Evolutionary conservation across 2,797 vertebrate genomes (phyloP), one percentile per base, ranked within the genome.

Genomic region (Anguilla megastoma): DNA sequence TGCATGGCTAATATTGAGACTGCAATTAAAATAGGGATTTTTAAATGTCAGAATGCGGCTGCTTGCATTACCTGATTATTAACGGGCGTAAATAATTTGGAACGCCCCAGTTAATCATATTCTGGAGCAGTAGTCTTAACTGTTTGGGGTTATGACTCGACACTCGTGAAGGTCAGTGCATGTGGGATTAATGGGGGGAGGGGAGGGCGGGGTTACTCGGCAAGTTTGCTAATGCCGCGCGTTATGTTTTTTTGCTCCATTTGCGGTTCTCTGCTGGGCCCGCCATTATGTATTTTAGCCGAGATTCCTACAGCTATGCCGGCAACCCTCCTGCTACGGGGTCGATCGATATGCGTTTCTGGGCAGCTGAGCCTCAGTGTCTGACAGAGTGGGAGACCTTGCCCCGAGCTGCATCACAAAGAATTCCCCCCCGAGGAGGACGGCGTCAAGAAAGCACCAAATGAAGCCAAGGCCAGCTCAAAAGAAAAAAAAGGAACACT

Each of bases 271-370:
- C 45, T 50, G 41, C 45, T 24, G 21, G 21, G 79, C 79, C 16
- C 45, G 10, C 45, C 9, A 16, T 82, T 45, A 50, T 33, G 1
- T 82, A 82, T 82, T 82, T 82, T n/a, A 82, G 79, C 7, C 45
- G 21, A 6, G 41, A 50, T 48, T 82, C 79, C 79, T 50, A 50
- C 41, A 50, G 79, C 79, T 50, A 48, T 50, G 79, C 79, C 41
- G 50, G n/a, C 79, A 48, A n/a, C 79, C 18, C 41, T 82, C 45
- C 79, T 82, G 45, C 79, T 48, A 16, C 41, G 21, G 79, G 41
- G 93, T 91, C 94, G 94, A 96, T 96, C 94, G 93, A 95, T 96
- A 93, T 88, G 90, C 95, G 94, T 95, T 95, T 93, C 95, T 88
- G 82, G 92, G 92, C 94, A 95, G 94, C 95, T 95, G 95, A 94